Evolutionary conservation across 2,797 vertebrate species (phyloP).

Genomic region (Labeo calbasu): DNA sequence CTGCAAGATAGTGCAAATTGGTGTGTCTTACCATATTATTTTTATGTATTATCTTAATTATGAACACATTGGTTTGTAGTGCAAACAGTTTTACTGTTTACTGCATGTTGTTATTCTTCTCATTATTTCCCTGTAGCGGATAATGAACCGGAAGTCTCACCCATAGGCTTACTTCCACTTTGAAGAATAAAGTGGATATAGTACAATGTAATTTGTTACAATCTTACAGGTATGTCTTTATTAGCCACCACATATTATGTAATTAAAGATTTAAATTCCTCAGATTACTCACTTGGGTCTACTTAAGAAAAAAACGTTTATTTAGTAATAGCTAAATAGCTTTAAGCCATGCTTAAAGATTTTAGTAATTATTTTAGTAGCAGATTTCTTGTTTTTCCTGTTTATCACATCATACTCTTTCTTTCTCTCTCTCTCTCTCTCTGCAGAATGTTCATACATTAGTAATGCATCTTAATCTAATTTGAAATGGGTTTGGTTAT

Average conservation of each 20-base stretch:
- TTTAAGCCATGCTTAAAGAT: not conserved
- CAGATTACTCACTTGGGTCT: not conserved
- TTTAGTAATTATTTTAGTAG: not conserved
- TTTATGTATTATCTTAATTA: too few relatives aligned
- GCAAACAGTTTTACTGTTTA: too few relatives aligned
- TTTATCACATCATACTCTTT: not conserved
- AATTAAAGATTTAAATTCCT: not conserved
- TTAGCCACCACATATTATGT: not conserved
- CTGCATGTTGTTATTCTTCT: too few relatives aligned
- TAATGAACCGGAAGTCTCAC: too few relatives aligned
- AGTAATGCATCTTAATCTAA: slow-evolving; percentile 55
- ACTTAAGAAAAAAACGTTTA: not conserved
- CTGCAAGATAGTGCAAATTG: too few relatives aligned
- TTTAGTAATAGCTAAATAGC: not conserved
- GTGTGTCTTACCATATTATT: too few relatives aligned
- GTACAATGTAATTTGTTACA: not conserved
- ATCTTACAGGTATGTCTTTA: not conserved
- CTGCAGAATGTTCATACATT: slow-evolving; percentile 35
- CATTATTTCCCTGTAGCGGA: too few relatives aligned
- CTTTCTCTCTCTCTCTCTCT: not conserved
- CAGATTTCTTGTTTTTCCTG: not conserved
- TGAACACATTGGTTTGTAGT: too few relatives aligned
- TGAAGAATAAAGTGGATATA: too few relatives aligned
- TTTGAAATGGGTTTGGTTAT: slow-evolving; percentile 51
- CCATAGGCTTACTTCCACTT: too few relatives aligned